A percentile compares a stretch with the other conserved stretches of the same genome.
Conservation (phyloP, 2,888 invertebrate species). For the Autographa gamma region DNA sequence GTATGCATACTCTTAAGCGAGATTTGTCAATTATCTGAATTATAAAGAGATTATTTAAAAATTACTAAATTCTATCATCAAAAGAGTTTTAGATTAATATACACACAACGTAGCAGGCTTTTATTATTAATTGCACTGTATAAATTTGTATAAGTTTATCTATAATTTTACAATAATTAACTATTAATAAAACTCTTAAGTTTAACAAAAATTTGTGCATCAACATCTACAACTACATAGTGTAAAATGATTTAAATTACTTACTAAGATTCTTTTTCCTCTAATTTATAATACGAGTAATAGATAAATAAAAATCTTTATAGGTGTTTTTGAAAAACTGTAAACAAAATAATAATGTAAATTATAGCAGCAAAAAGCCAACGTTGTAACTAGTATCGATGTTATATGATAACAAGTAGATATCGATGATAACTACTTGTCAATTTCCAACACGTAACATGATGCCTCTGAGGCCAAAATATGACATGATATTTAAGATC, state of each 20-base stretch:
- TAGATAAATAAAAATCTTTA: slow-evolving; percentile 24
- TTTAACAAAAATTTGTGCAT: slow-evolving; percentile 82
- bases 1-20: background rate
- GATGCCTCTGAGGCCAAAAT: slow-evolving; percentile 42
- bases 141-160: slow-evolving; percentile 60
- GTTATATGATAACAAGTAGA: background rate
- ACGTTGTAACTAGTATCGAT: slow-evolving; percentile 19
- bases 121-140: slow-evolving; percentile 60
- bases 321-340: background rate
- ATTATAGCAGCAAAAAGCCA: slow-evolving; percentile 16
- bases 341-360: slow-evolving; percentile 13
- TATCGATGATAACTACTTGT: background rate
- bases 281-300: slow-evolving; percentile 51
- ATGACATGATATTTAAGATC: slow-evolving; percentile 10
- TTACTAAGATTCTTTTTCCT: slow-evolving; percentile 67
- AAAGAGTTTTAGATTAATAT: slow-evolving; percentile 45
- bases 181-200: slow-evolving; percentile 65
- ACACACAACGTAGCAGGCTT: slow-evolving; percentile 52
- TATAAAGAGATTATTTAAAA: slow-evolving; percentile 28
- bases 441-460: slow-evolving; percentile 24
- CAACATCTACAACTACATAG: slow-evolving; percentile 84
- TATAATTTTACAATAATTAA: slow-evolving; percentile 67
- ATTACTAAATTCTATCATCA: slow-evolving; percentile 45
- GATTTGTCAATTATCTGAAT: slow-evolving; percentile 20
- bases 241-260: slow-evolving; percentile 73